Percentiles rank a stretch among this genome's conserved stretches.
Evolutionary conservation across 2,888 invertebrate genomes (phyloP).

Genomic region (Biston betularia): DNA sequence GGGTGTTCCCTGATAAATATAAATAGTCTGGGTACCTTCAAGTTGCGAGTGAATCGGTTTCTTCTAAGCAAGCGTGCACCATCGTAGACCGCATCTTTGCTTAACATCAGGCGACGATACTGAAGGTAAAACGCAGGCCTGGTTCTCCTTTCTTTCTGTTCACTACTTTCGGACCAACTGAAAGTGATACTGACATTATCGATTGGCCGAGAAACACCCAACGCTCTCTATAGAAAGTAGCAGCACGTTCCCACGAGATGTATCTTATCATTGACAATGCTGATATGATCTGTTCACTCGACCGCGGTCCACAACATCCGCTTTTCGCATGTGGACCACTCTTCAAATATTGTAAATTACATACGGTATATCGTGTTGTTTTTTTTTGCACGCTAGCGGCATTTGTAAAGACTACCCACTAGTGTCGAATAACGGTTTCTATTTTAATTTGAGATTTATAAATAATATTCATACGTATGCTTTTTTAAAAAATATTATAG

Average conservation of each 20-base stretch:
- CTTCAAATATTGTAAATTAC: conserved; percentile 43
- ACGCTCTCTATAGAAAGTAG: conserved; percentile 25
- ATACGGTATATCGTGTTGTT: conserved; percentile 21
- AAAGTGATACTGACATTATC: not conserved
- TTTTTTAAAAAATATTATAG: no score
- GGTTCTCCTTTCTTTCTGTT: no score
- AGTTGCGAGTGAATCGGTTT: no score
- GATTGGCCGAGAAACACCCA: not conserved
- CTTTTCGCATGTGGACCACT: conserved; percentile 44
- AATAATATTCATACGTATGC: no score
- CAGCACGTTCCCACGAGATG: conserved; percentile 59
- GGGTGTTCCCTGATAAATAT: no score
- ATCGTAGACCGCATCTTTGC: no score
- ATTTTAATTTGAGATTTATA: not conserved
- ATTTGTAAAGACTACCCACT: not conserved
- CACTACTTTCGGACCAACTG: no score
- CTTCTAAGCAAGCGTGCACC: no score
- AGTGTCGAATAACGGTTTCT: not conserved
- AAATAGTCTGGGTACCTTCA: no score
- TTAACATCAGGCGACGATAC: no score
- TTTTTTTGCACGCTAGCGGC: conserved; percentile 13
- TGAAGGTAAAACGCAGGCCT: no score
- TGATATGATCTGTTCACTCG: conserved; percentile 66
- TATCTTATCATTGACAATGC: conserved; percentile 66
- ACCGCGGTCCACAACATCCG: conserved; percentile 64